A percentile compares a stretch with the other conserved stretches of the same genome.
Conservation (phyloP, 2,113 vertebrate genomes). For the Gymnorhina tibicen region DNA sequence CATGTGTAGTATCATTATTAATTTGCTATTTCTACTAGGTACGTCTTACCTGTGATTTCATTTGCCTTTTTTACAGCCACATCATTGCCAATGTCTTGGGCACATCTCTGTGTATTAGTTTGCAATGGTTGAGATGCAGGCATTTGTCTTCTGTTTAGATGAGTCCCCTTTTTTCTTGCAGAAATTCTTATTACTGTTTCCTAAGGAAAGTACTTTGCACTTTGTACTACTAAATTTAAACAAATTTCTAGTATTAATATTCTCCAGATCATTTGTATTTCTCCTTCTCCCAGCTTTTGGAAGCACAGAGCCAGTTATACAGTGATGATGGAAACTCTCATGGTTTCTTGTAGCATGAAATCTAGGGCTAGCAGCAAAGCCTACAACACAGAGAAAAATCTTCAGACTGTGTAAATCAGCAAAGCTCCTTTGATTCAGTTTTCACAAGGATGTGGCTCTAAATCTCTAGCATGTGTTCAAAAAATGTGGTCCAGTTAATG, state of each 20-base stretch:
- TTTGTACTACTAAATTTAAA: conserved; percentile 37
- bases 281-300: not conserved
- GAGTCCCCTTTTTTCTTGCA: not conserved
- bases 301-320: not conserved
- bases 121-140: not conserved
- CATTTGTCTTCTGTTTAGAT: not conserved
- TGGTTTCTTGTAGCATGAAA: conserved; percentile 40
- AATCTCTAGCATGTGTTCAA: conserved; percentile 28
- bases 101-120: not conserved
- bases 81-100: not conserved
- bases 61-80: not conserved
- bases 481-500: conserved; percentile 38
- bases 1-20: not conserved
- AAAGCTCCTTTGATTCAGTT: conserved; percentile 55
- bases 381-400: conserved; percentile 33
- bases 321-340: not conserved
- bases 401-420: conserved; percentile 48
- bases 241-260: not conserved
- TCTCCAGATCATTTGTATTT: conserved; percentile 17
- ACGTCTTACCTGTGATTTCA: not conserved
- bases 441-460: conserved; percentile 42
- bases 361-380: not conserved
- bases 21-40: not conserved
- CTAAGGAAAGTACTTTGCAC: conserved; percentile 2
- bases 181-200: conserved; percentile 22